These are phyloP conservation scores for Pogonocherus hispidulus DNA, from an alignment of 2,888 invertebrate genomes.

Conservation along the genomic window DNA sequence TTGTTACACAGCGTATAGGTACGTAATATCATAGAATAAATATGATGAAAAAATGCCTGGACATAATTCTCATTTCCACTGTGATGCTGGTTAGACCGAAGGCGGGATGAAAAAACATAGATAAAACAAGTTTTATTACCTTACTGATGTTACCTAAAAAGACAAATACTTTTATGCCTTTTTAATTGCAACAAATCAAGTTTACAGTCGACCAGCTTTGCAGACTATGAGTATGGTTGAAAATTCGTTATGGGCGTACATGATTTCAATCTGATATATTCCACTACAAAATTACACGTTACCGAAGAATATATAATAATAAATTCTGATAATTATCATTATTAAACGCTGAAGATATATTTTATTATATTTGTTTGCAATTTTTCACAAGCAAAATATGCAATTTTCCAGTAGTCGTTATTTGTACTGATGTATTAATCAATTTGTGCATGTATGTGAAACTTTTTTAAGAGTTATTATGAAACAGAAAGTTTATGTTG, in stretches of 20 bases:
- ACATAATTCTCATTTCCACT: background rate
- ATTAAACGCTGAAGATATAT: slow-evolving; percentile 68
- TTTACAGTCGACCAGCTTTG: slow-evolving; percentile 54
- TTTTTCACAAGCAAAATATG: slow-evolving; percentile 69
- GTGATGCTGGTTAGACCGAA: background rate
- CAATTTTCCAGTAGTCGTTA: slow-evolving; percentile 70
- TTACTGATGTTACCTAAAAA: slow-evolving; percentile 53
- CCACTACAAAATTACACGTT: slow-evolving; percentile 67
- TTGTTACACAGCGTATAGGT: no score
- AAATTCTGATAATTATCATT: slow-evolving; percentile 70
- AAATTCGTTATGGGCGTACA: slow-evolving; percentile 54
- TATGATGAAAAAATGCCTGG: no score
- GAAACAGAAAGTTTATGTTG: no score
- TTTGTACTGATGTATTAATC: slow-evolving; percentile 67
- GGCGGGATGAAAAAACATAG: slow-evolving; percentile 41
- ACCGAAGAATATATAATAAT: slow-evolving; percentile 68
- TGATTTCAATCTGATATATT: slow-evolving; percentile 63
- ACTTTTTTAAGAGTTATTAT: background rate
- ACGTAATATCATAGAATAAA: no score
- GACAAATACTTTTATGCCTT: slow-evolving; percentile 59
- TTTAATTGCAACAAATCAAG: slow-evolving; percentile 64
- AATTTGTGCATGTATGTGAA: slow-evolving; percentile 46
- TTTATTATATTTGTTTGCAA: slow-evolving; percentile 70
- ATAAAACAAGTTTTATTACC: slow-evolving; percentile 58
- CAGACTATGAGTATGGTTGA: slow-evolving; percentile 46